These are phyloP conservation scores for Nephrotoma flavescens DNA, from an alignment of 2,888 invertebrate species.

Conservation along the genomic window DNA sequence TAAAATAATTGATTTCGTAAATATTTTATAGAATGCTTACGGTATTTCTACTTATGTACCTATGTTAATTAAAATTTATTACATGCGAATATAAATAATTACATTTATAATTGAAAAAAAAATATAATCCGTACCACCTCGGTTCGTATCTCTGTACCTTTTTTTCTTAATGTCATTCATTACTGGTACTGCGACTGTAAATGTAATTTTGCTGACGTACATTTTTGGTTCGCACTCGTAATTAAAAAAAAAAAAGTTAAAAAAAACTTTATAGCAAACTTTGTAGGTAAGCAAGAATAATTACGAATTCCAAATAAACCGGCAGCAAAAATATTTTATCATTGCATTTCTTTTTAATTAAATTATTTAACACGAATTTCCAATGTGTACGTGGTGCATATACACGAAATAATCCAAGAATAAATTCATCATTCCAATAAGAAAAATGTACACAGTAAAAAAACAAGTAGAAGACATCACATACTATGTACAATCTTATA, in stretches of 20 bases:
- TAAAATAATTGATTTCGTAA: too few relatives aligned
- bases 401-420: not conserved
- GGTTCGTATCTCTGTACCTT: not conserved
- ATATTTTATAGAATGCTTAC: too few relatives aligned
- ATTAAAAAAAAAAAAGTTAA: not conserved
- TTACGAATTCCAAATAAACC: not conserved
- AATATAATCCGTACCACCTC: not conserved
- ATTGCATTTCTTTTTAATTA: not conserved
- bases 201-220: not conserved
- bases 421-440: not conserved
- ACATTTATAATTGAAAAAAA: too few relatives aligned
- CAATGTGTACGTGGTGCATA: not conserved
- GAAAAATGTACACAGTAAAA: not conserved
- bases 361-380: not conserved
- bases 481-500: not conserved
- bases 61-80: too few relatives aligned
- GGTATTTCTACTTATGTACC: too few relatives aligned
- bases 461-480: not conserved
- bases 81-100: too few relatives aligned
- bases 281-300: not conserved
- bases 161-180: not conserved
- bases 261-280: not conserved
- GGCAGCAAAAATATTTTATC: not conserved
- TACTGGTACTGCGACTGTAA: not conserved
- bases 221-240: not conserved